Percentiles rank a stretch among this genome's conserved stretches.
These are phyloP conservation scores for Sciurus carolinensis DNA, from an alignment of 2,797 vertebrate genomes.

Conservation along the genomic window DNA sequence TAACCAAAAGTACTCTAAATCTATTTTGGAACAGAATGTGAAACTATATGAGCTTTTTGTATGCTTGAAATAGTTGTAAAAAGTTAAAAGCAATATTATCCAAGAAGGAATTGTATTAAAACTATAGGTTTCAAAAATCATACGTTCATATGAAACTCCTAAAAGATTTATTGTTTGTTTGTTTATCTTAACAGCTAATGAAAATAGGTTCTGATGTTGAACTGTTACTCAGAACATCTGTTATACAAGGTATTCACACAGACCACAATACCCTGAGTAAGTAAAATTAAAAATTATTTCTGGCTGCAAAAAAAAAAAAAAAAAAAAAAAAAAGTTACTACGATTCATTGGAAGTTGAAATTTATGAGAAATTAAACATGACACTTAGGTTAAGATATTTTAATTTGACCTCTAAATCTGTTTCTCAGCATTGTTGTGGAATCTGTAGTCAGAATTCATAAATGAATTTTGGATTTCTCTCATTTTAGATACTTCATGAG, in stretches of 20 bases:
- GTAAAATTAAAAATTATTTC: conserved; percentile 58
- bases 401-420: background rate
- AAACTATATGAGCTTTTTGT: conserved; percentile 12
- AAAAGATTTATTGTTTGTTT: conserved; percentile 37
- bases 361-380: background rate
- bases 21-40: conserved; percentile 45
- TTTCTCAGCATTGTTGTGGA: background rate
- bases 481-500: background rate
- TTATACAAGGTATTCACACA: conserved; percentile 90
- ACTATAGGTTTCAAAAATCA: background rate
- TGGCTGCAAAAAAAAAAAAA: no score
- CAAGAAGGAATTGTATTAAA: conserved; percentile 36
- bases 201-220: conserved; percentile 91
- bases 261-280: conserved; percentile 87
- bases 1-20: conserved; percentile 16
- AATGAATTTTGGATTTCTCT: conserved; percentile 16
- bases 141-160: background rate
- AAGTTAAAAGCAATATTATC: background rate
- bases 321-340: no score
- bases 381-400: background rate
- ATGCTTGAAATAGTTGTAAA: background rate
- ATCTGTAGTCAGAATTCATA: background rate
- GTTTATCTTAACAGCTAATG: conserved; percentile 90
- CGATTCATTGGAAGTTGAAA: background rate
- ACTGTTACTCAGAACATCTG: conserved; percentile 90